Percentiles rank a stretch among this genome's conserved stretches.
Conservation (phyloP, 2,113 vertebrate species). For the Syngnathoides biaculeatus region DNA sequence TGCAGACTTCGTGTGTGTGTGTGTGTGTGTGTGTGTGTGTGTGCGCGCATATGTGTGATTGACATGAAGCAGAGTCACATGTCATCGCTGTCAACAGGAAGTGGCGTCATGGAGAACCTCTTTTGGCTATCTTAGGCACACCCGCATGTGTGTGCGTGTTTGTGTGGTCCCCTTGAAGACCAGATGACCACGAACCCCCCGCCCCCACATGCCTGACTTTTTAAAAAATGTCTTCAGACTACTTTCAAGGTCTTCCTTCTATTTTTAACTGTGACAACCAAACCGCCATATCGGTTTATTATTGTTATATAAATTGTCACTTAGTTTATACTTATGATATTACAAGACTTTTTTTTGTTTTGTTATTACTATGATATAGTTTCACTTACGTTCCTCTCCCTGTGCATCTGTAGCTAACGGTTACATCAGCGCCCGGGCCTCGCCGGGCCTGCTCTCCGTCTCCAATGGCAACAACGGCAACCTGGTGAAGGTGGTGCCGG, state of each 20-base stretch:
- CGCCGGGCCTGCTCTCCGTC: conserved; percentile 82
- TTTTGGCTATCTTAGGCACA: conserved; percentile 54
- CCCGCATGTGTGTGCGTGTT: conserved; percentile 15
- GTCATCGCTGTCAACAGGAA: conserved; percentile 55
- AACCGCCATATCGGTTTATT: not conserved
- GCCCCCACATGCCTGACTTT: not conserved
- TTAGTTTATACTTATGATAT: too few species aligned
- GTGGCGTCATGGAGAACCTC: conserved; percentile 50
- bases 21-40: conserved; percentile 35
- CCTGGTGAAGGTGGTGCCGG: conserved; percentile 85
- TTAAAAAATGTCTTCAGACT: not conserved
- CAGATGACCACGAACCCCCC: not conserved
- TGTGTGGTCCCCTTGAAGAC: conserved; percentile 44
- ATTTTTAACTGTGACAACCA: not conserved
- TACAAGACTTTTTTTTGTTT: not conserved
- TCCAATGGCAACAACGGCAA: conserved; percentile 92
- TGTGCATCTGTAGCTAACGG: conserved; percentile 80
- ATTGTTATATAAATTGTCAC: too few species aligned
- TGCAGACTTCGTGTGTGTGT: conserved; percentile 2
- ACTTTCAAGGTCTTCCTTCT: not conserved
- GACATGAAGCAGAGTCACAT: conserved; percentile 67
- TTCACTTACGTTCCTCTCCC: not conserved
- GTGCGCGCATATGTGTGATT: conserved; percentile 36
- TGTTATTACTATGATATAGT: not conserved
- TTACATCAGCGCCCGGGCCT: conserved; percentile 91